A percentile compares a stretch with the other conserved stretches of the same genome.
These are phyloP conservation scores for Planiliza haematocheilus DNA, from an alignment of 2,113 vertebrate genomes.

Conservation along the genomic window DNA sequence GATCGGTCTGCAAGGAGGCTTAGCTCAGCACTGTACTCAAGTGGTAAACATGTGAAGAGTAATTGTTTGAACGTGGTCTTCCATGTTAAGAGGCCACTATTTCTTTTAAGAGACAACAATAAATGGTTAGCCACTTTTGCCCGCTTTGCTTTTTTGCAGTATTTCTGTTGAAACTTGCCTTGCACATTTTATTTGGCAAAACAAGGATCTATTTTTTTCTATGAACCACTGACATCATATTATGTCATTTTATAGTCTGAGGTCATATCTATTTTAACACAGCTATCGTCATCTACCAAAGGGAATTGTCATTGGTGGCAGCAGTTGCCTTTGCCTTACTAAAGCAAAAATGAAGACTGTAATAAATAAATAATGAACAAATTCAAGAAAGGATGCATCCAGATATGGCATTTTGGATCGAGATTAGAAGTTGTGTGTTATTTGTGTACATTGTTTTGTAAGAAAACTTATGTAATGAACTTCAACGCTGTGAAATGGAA, in stretches of 20 bases:
- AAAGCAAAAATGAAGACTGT: not conserved
- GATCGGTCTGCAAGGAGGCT: no score
- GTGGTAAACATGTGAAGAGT: no score
- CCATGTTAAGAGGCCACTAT: no score
- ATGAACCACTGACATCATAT: not conserved
- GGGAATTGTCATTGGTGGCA: constrained; percentile 9
- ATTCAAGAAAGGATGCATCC: not conserved
- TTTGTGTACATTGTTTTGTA: not conserved
- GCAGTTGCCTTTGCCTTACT: constrained; percentile 9
- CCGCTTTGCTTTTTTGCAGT: no score
- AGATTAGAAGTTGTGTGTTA: not conserved
- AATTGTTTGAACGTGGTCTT: no score
- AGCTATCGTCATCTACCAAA: not conserved
- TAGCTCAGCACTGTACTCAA: no score
- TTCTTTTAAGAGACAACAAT: no score
- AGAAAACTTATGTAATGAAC: constrained; percentile 16
- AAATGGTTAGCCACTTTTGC: no score
- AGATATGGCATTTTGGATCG: no score
- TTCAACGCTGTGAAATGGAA: constrained; percentile 16
- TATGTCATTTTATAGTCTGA: constrained; percentile 1
- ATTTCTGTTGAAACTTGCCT: no score
- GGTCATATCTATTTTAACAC: not conserved
- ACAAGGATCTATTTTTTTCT: not conserved
- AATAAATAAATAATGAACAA: constrained; percentile 3
- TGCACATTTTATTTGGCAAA: not conserved